Percentiles rank a stretch among this genome's conserved stretches.
Conservation (phyloP, 2,113 vertebrate species). For the Xenopus laevis region DNA sequence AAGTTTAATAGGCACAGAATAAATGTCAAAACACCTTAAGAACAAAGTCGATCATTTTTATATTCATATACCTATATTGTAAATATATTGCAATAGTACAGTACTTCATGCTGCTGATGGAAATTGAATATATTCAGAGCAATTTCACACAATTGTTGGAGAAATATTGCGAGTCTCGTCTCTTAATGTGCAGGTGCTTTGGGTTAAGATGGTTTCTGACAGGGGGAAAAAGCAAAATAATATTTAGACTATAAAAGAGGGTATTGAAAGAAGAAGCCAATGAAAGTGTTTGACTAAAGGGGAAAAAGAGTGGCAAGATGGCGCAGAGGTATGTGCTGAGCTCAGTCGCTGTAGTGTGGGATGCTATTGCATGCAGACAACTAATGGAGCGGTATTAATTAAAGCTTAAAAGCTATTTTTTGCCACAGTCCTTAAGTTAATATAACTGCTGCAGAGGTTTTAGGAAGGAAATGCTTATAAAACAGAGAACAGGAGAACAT, state of each 20-base stretch:
- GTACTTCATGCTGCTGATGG: not conserved
- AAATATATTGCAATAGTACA: too few relatives aligned
- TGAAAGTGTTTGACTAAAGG: constrained; percentile 30
- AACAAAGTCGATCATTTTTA: not conserved
- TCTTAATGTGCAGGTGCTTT: constrained; percentile 31
- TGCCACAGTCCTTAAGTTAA: constrained; percentile 61
- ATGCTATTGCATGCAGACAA: constrained; percentile 53
- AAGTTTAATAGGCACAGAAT: too few relatives aligned
- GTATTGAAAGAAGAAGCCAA: constrained; percentile 21
- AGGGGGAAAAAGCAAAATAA: constrained; percentile 27
- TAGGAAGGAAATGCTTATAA: constrained; percentile 70
- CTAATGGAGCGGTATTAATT: constrained; percentile 53
- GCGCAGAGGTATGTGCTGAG: constrained; percentile 46
- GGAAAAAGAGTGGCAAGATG: constrained; percentile 37
- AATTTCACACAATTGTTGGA: constrained; percentile 38
- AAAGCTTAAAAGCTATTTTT: constrained; percentile 54
- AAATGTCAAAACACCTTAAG: not conserved
- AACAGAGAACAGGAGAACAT: constrained; percentile 68
- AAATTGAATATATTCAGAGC: too few relatives aligned
- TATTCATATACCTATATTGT: not conserved
- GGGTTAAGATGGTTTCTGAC: constrained; percentile 52
- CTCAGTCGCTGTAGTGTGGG: constrained; percentile 46
- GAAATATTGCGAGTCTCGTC: constrained; percentile 48
- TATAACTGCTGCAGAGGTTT: constrained; percentile 64
- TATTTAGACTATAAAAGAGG: not conserved